These are phyloP conservation scores for Cirrhinus molitorella DNA, from an alignment of 2,797 vertebrate genomes.

Conservation along the genomic window DNA sequence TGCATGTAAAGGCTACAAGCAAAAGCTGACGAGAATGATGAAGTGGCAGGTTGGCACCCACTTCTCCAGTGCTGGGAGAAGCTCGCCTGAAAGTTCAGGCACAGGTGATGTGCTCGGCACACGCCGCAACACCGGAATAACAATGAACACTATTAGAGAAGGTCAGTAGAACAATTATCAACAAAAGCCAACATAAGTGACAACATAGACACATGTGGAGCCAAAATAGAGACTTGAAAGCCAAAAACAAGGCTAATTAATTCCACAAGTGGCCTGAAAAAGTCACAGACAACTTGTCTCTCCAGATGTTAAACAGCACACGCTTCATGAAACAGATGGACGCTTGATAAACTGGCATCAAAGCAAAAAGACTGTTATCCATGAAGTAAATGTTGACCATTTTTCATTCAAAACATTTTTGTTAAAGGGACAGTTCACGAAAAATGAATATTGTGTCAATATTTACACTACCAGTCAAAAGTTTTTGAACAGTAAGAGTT, in stretches of 20 bases:
- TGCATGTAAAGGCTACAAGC: constrained; percentile 87
- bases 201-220: neutral
- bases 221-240: neutral
- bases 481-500: no score
- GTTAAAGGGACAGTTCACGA: neutral
- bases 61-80: constrained; percentile 78
- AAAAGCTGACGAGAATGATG: constrained; percentile 82
- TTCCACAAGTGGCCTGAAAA: neutral
- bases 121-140: neutral
- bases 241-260: no score
- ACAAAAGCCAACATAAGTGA: neutral
- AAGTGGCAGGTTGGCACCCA: constrained; percentile 78
- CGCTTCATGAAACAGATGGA: neutral
- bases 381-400: neutral
- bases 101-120: constrained; percentile 66
- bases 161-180: neutral
- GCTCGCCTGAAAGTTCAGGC: constrained; percentile 77
- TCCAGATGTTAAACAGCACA: neutral
- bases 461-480: neutral
- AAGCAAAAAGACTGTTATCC: neutral
- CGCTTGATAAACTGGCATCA: neutral
- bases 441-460: neutral
- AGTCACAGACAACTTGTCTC: neutral
- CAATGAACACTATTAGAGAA: constrained; percentile 23
- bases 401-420: neutral